These are phyloP conservation scores for Semicossyphus pulcher DNA, from an alignment of 2,113 vertebrate species.

Conservation along the genomic window DNA sequence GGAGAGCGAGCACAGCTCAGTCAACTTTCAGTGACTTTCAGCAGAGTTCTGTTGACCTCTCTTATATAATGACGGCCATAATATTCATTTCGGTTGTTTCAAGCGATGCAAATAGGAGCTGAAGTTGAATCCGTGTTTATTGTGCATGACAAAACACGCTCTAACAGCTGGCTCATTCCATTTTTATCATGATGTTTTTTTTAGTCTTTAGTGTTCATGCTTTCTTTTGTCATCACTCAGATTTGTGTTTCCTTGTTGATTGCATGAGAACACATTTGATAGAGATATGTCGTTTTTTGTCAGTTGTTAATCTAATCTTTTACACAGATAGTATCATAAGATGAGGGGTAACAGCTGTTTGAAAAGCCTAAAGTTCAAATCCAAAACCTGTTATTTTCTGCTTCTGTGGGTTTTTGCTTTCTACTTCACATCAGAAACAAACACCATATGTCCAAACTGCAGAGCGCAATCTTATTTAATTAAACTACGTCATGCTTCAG, in stretches of 20 bases:
- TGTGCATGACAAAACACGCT: conserved; percentile 62
- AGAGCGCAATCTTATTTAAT: conserved; percentile 27
- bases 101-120: conserved; percentile 52
- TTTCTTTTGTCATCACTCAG: conserved; percentile 19
- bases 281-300: neutral
- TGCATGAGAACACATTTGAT: neutral
- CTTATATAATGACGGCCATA: conserved; percentile 43
- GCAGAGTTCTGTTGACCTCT: conserved; percentile 22
- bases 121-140: conserved; percentile 54
- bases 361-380: conserved; percentile 3
- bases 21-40: conserved; percentile 49
- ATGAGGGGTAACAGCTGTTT: conserved; percentile 14
- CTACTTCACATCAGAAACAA: conserved; percentile 29
- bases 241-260: neutral
- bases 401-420: conserved; percentile 5
- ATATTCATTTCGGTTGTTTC: conserved; percentile 63
- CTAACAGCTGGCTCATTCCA: conserved; percentile 64
- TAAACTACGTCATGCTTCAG: conserved; percentile 45
- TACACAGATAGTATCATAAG: too few relatives aligned
- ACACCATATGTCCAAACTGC: conserved; percentile 17
- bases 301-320: too few relatives aligned
- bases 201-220: conserved; percentile 1
- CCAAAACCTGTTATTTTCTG: neutral
- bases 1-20: conserved; percentile 29
- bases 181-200: conserved; percentile 53